phyloP scores from a whole-genome alignment of 2,888 invertebrate genomes.

The Cosmia trapezina region DNA sequence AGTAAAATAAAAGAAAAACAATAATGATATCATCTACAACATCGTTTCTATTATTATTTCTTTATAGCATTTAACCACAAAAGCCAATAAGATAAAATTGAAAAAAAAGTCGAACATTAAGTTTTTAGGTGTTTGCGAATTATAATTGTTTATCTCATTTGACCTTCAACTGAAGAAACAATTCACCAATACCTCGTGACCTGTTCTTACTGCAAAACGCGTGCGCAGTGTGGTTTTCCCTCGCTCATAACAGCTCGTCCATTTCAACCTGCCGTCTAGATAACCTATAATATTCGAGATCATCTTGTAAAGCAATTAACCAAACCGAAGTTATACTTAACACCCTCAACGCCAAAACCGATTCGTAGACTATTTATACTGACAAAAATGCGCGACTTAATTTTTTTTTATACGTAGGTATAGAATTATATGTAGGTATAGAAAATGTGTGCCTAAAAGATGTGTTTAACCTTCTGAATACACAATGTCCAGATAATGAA shows the following conservation, averaged over 20 bases:
- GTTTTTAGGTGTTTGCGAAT: not conserved
- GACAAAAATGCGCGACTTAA: no score
- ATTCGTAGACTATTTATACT: no score
- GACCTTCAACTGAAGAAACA: not conserved
- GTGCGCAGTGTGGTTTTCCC: constrained; percentile 1
- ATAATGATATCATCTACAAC: no score
- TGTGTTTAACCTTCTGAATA: no score
- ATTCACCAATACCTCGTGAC: not conserved
- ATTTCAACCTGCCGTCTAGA: not conserved
- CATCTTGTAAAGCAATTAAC: constrained; percentile 9
- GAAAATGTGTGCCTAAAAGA: no score
- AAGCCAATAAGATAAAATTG: no score
- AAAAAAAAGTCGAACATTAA: not conserved
- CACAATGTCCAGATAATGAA: no score
- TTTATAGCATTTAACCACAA: no score
- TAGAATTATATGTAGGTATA: no score
- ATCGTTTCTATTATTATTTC: no score
- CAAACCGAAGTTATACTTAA: constrained; percentile 5
- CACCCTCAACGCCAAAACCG: not conserved
- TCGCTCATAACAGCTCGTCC: not conserved
- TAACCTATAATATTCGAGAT: constrained; percentile 2
- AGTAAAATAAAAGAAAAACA: no score
- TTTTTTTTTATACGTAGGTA: no score
- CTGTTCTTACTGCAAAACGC: not conserved
- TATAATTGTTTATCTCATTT: not conserved